Percentiles rank a stretch among this genome's conserved stretches.
phyloP scores from a whole-genome alignment of 2,113 vertebrate genomes.

The Collichthys lucidus region DNA sequence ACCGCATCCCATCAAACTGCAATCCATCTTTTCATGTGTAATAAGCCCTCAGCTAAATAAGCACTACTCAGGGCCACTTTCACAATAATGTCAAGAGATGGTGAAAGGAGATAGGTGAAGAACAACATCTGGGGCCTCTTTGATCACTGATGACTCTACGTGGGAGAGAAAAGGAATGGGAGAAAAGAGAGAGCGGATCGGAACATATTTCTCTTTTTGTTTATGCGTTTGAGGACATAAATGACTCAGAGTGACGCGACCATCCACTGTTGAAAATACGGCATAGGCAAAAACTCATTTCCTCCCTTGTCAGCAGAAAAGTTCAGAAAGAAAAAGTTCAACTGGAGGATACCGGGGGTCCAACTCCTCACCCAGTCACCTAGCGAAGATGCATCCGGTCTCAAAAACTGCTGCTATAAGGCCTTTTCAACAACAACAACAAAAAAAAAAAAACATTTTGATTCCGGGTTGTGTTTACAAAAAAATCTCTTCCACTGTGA shows the following conservation, averaged over 20 bases:
- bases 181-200: conserved; percentile 13
- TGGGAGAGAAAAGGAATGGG: conserved; percentile 33
- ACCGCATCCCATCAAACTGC: conserved; percentile 65
- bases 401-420: conserved; percentile 27
- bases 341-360: conserved; percentile 18
- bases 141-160: conserved; percentile 59
- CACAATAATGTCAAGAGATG: conserved; percentile 71
- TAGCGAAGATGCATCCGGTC: not conserved
- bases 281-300: conserved; percentile 31
- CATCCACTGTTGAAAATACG: conserved; percentile 35
- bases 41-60: conserved; percentile 52
- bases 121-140: conserved; percentile 73
- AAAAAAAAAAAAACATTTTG: not conserved
- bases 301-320: conserved; percentile 45
- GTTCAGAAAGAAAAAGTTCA: conserved; percentile 48
- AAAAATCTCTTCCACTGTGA: conserved; percentile 29
- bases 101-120: conserved; percentile 65
- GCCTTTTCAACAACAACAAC: not conserved
- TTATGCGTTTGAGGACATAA: conserved; percentile 40
- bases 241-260: conserved; percentile 40
- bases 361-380: conserved; percentile 20
- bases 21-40: conserved; percentile 64
- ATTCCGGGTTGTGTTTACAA: conserved; percentile 32
- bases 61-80: conserved; percentile 58
- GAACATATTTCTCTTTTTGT: conserved; percentile 46